Evolutionary conservation across 2,888 invertebrate species (phyloP), one percentile per base, ranked within the genome.

Genomic region (Torymus tubicola): DNA sequence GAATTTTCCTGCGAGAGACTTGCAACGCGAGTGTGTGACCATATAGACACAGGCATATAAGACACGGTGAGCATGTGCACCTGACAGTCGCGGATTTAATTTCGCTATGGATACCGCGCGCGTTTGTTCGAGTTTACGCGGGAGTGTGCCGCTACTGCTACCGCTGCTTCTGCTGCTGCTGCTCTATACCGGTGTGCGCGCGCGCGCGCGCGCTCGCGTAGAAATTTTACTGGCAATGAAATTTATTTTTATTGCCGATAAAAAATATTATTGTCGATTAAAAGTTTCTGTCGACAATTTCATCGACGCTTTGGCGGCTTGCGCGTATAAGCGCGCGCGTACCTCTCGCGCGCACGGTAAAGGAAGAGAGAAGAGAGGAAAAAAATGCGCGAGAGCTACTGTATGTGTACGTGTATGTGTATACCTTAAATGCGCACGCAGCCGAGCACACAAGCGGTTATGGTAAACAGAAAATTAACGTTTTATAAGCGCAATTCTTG

Each of bases 191-290:
- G 5, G 42, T 31, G 8, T 8, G 31, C 31, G 31, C 5, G 21
- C 21, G 57, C 58, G 57, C 58, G 67, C 61, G 74, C 73, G n/a
- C 64, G 71, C 75, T 71, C 75, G 79, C 75, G 80, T 72, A 58
- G 77, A 74, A 80, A 75, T 82, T 82, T 82, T 78, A 82, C 78
- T 75, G 78, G 13, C 80, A 75, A 82, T 82, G 82, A 82, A 82
- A 82, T 82, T 82, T 82, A 80, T 80, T 80, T 82, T 82, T 80
- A 82, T 80, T 68, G 80, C 71, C 81, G 81, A 81, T 83, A 83
- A 83, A 83, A 83, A 83, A 79, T 83, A 77, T 83, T 83, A 83
- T 79, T 78, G 81, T 70, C 81, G 81, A 83, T 83, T 83, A 83
- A 83, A 82, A 82, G 76, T 82, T 82, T 79, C 79, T 75, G 78